Conservation (phyloP, 2,113 vertebrate genomes). For the Pedetes capensis region DNA sequence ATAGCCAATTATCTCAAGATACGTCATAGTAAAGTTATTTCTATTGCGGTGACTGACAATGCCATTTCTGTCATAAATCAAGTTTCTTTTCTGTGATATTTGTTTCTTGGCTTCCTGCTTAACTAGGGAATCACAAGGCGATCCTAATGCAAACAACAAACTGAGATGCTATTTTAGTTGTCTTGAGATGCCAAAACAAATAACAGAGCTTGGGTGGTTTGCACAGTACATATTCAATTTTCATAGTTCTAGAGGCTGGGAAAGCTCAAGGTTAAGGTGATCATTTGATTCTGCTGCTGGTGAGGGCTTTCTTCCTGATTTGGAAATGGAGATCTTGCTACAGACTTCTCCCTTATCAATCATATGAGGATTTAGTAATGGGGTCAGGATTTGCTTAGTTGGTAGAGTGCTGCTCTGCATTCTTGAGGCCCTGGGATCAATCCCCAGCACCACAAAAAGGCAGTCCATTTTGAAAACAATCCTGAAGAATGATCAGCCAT, state of each 20-base stretch:
- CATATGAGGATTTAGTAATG: too few relatives aligned
- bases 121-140: neutral
- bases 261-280: neutral
- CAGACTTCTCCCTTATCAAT: too few relatives aligned
- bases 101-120: neutral
- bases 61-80: neutral
- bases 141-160: neutral
- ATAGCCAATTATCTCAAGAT: neutral
- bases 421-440: too few relatives aligned
- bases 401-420: too few relatives aligned
- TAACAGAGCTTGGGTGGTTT: accelerated
- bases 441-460: too few relatives aligned
- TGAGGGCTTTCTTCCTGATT: neutral
- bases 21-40: neutral
- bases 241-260: neutral
- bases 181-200: neutral
- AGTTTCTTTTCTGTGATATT: neutral
- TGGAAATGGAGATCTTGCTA: too few relatives aligned
- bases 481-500: too few relatives aligned
- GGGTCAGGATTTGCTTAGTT: too few relatives aligned
- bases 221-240: neutral
- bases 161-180: too few relatives aligned
- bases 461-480: too few relatives aligned
- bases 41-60: neutral
- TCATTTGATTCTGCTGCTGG: neutral